Conservation (phyloP, 2,113 vertebrate genomes). For the Megaceryle maxima region DNA sequence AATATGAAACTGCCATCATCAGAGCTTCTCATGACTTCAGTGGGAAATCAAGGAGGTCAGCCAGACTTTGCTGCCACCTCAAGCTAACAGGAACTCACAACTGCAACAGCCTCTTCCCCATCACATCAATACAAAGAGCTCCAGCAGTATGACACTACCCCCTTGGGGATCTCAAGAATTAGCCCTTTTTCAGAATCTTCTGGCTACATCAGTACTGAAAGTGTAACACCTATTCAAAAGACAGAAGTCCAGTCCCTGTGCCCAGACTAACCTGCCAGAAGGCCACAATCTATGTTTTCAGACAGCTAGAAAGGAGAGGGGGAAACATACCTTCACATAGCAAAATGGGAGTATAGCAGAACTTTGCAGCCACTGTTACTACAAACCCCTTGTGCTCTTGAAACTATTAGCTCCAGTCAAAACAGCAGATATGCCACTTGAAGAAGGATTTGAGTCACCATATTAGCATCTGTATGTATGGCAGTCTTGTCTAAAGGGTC, state of each 20-base stretch:
- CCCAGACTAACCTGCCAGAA: background rate
- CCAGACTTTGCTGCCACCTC: background rate
- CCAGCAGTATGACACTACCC: background rate
- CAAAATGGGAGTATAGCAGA: background rate
- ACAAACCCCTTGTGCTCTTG: background rate
- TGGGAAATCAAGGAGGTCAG: background rate
- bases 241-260: background rate
- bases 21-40: background rate
- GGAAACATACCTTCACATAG: background rate
- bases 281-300: accelerated
- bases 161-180: background rate
- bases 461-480: too few relatives aligned
- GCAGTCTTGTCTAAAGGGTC: background rate
- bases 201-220: background rate
- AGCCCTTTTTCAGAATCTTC: background rate
- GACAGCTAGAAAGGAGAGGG: background rate
- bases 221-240: background rate
- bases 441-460: background rate
- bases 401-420: background rate
- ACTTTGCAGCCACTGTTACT: background rate
- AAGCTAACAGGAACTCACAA: background rate
- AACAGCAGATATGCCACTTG: background rate
- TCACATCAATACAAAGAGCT: background rate
- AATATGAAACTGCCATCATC: background rate
- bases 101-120: background rate